A percentile compares a stretch with the other conserved stretches of the same genome.
phyloP scores from a whole-genome alignment of 2,888 invertebrate genomes.

The Trissolcus japonicus region DNA sequence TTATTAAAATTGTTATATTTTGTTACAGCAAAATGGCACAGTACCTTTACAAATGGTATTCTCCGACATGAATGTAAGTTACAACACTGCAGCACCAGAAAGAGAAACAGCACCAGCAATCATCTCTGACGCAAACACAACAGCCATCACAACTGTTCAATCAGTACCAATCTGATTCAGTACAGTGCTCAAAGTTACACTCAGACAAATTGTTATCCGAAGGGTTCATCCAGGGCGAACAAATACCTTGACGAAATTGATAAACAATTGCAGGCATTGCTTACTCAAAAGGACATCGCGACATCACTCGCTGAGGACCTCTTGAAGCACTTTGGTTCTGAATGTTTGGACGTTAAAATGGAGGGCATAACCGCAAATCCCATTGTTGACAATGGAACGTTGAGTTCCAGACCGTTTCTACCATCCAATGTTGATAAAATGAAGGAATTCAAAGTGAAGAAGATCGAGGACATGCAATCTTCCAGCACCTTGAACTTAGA shows the following conservation, averaged over 20 bases:
- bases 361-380: conserved; percentile 72
- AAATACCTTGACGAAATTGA: conserved; percentile 80
- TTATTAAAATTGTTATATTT: conserved; percentile 1
- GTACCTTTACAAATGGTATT: conserved; percentile 77
- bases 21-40: conserved; percentile 75
- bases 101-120: conserved; percentile 66
- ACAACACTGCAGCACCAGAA: conserved; percentile 76
- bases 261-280: conserved; percentile 84
- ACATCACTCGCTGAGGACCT: conserved; percentile 92
- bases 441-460: conserved; percentile 74
- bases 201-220: conserved; percentile 73
- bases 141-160: conserved; percentile 51
- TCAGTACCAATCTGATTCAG: conserved; percentile 68
- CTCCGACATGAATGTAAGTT: conserved; percentile 74
- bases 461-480: conserved; percentile 56
- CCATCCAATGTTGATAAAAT: conserved; percentile 76
- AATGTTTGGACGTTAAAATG: conserved; percentile 79
- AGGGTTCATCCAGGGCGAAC: conserved; percentile 66
- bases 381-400: conserved; percentile 69
- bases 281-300: conserved; percentile 85
- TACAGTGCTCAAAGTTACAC: conserved; percentile 74
- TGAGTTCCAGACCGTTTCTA: conserved; percentile 79
- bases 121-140: conserved; percentile 7
- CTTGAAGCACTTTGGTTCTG: conserved; percentile 88
- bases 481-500: conserved; percentile 62